Evolutionary conservation across 1,140 invertebrate species (phyloP).

Genomic region (Drosophila tani): DNA sequence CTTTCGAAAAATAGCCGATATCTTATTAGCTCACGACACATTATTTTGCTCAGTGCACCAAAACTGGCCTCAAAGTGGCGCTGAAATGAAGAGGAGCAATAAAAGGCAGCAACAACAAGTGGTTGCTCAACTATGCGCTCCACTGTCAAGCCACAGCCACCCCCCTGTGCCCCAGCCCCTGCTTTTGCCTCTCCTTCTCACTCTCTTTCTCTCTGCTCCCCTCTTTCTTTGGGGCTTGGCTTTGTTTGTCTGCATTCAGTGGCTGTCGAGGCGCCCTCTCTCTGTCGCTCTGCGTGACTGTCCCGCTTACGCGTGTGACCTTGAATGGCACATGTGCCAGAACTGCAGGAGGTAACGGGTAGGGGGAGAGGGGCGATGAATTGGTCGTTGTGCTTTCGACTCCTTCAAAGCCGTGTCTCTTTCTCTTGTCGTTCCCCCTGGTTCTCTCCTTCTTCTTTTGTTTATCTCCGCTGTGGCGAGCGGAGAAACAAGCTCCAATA

Average conservation of each 20-base stretch:
- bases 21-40: too few species aligned
- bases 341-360: constrained; percentile 53
- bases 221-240: constrained; percentile 47
- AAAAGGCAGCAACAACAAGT: constrained; percentile 72
- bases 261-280: background rate
- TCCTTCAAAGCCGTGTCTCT: background rate
- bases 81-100: constrained; percentile 49
- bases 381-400: constrained; percentile 18
- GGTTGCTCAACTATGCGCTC: constrained; percentile 74
- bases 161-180: background rate
- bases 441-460: background rate
- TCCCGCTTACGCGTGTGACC: constrained; percentile 60
- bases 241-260: constrained; percentile 53
- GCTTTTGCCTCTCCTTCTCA: background rate
- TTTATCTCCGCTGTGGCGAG: background rate
- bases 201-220: background rate
- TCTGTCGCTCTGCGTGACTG: constrained; percentile 17
- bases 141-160: constrained; percentile 47
- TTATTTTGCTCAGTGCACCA: constrained; percentile 15
- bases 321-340: constrained; percentile 68
- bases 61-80: constrained; percentile 55
- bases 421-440: background rate
- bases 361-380: constrained; percentile 9
- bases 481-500: constrained; percentile 22
- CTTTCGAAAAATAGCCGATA: too few species aligned